Percentiles rank a stretch among this genome's conserved stretches.
These are phyloP conservation scores for Lithodes maja DNA, from an alignment of 2,888 invertebrate genomes.

Conservation along the genomic window DNA sequence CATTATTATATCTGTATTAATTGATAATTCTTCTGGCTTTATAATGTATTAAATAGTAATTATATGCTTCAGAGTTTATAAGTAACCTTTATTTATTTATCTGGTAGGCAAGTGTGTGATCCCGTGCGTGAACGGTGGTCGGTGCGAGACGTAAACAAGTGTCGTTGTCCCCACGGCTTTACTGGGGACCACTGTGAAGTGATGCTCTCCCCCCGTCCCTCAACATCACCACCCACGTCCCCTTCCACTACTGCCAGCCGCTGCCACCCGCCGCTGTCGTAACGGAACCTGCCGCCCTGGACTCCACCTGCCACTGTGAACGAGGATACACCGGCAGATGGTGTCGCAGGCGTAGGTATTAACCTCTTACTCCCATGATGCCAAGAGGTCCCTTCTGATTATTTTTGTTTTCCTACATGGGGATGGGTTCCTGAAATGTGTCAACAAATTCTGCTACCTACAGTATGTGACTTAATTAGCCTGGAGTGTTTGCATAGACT, in stretches of 20 bases:
- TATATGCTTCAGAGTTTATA: no score
- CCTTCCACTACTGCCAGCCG: slow-evolving; percentile 84
- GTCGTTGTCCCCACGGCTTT: slow-evolving; percentile 86
- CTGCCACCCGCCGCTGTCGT: slow-evolving; percentile 83
- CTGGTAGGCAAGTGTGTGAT: slow-evolving; percentile 87
- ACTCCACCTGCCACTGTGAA: slow-evolving; percentile 76
- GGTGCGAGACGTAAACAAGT: slow-evolving; percentile 92
- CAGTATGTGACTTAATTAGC: no score
- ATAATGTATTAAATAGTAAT: no score
- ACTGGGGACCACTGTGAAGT: slow-evolving; percentile 95
- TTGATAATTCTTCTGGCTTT: no score
- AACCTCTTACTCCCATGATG: background rate
- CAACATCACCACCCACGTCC: background rate
- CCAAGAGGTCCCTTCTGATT: no score
- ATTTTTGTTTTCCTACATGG: no score
- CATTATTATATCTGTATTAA: no score
- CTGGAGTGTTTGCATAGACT: no score
- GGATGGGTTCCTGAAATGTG: no score
- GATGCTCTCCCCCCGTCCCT: slow-evolving; percentile 82
- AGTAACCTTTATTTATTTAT: no score
- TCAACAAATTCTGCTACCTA: no score
- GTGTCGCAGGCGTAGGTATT: slow-evolving; percentile 81
- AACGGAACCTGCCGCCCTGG: slow-evolving; percentile 82
- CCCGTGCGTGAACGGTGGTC: slow-evolving; percentile 92
- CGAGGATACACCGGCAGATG: slow-evolving; percentile 90